Conservation (phyloP, 37 sponge, comb jelly and placozoan species). For the Haliclona indistincta region DNA sequence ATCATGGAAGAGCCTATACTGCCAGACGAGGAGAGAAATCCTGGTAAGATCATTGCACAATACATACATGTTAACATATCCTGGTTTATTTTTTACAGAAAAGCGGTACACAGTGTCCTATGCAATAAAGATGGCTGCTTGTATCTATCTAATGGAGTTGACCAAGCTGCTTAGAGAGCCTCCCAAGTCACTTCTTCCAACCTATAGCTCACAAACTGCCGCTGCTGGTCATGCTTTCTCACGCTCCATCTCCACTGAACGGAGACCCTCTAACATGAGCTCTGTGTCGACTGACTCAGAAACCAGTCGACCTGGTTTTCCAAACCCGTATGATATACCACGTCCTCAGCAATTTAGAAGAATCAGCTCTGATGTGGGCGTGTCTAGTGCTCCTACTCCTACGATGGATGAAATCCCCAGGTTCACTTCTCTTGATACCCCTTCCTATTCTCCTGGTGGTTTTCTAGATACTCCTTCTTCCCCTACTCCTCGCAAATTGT, state of each 20-base stretch:
- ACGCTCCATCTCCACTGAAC: background rate
- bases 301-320: background rate
- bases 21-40: slow-evolving; percentile 23
- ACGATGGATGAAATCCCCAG: background rate
- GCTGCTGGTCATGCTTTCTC: slow-evolving; percentile 1
- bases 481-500: slow-evolving; percentile 10
- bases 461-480: background rate
- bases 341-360: background rate
- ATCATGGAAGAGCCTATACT: slow-evolving; percentile 51
- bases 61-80: slow-evolving; percentile 7
- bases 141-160: slow-evolving; percentile 67
- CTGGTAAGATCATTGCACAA: background rate
- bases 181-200: slow-evolving; percentile 12
- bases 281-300: slow-evolving; percentile 29
- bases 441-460: too few relatives aligned
- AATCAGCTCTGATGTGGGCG: background rate
- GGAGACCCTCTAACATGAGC: slow-evolving; percentile 22
- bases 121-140: slow-evolving; percentile 66
- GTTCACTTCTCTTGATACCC: background rate
- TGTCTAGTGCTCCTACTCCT: background rate
- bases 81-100: background rate
- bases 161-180: slow-evolving; percentile 59
- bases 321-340: background rate
- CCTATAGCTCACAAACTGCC: background rate
- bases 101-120: slow-evolving; percentile 25